Evolutionary conservation across 2,888 invertebrate species (phyloP), one percentile per base, ranked within the genome.

Genomic region (Drosophila neonasuta): DNA sequence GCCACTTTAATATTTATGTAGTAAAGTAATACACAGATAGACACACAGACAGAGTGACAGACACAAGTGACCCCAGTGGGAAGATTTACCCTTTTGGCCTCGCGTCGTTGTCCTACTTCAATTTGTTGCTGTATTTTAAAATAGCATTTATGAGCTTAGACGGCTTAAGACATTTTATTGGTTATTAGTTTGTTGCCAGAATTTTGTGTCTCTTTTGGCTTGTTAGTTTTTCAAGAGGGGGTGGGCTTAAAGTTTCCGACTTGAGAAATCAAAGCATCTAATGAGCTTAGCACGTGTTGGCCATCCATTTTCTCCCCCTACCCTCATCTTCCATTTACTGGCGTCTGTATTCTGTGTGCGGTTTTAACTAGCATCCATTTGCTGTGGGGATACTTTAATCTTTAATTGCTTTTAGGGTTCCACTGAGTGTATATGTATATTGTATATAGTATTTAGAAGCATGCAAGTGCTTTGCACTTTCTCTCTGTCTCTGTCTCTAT

Each of bases 211-310:
- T 76, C 63, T 59, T 20, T 67, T 44, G 24, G 45, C 57, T 20
- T 9, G 39, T n/a, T 15, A 10, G 48, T n/a, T 54, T 45, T 54
- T 54, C 30, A 32, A 10, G 1, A 15, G n/a, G 24, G 49, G 44
- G 39, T 44, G 44, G 39, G 51, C 55, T 60, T 51, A 58, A 56
- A 68, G 58, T 32, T 73, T 62, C 44, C 46, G 61, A 54, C 56
- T 75, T 51, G 49, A 49, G 68, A 78, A 81, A 86, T 81, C 81
- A 86, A 63, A 73, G 70, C 64, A 68, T 74, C 79, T 86, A 86
- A 81, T 81, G 80, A 81, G 86, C 81, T 81, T 83, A 81, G 86
- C 81, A 86, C 84, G 86, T 83, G 86, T 68, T 78, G 80, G 78
- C 66, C 83, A 80, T 78, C 73, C 56, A 69, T 80, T 71, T 63